These are phyloP conservation scores for Dione vanillae DNA, from an alignment of 2,888 invertebrate genomes.

Conservation along the genomic window DNA sequence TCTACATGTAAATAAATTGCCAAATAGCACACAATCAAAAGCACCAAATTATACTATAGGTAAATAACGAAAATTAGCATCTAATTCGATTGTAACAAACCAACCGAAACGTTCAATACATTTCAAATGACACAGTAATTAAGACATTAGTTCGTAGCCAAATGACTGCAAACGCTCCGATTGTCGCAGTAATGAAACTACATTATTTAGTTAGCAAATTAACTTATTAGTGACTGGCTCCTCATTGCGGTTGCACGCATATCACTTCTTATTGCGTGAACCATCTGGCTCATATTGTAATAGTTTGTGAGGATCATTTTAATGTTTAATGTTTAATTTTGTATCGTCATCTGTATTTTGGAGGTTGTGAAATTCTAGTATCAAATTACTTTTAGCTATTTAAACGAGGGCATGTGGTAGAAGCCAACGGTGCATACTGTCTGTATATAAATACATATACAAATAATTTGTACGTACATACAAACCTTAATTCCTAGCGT, in stretches of 20 bases:
- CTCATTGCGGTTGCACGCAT: constrained; percentile 16
- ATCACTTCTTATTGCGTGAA: constrained; percentile 20
- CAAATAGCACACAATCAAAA: too few relatives aligned
- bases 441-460: too few relatives aligned
- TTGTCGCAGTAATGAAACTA: constrained; percentile 18
- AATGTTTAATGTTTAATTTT: background rate
- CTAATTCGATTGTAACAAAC: background rate
- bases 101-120: constrained; percentile 15
- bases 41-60: background rate
- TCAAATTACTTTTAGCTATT: too few relatives aligned
- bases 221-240: constrained; percentile 22
- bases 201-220: constrained; percentile 21
- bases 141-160: constrained; percentile 15
- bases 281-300: constrained; percentile 8
- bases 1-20: too few relatives aligned
- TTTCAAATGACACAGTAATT: constrained; percentile 18
- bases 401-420: too few relatives aligned
- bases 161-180: constrained; percentile 19
- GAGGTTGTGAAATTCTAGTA: too few relatives aligned
- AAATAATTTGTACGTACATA: too few relatives aligned
- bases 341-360: background rate
- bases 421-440: too few relatives aligned
- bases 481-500: too few relatives aligned
- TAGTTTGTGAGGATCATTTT: background rate
- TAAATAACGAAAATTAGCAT: background rate